A percentile compares a stretch with the other conserved stretches of the same genome.
Conservation (phyloP, 1,140 invertebrate species). For the Trachymyrmex cornetzi region DNA sequence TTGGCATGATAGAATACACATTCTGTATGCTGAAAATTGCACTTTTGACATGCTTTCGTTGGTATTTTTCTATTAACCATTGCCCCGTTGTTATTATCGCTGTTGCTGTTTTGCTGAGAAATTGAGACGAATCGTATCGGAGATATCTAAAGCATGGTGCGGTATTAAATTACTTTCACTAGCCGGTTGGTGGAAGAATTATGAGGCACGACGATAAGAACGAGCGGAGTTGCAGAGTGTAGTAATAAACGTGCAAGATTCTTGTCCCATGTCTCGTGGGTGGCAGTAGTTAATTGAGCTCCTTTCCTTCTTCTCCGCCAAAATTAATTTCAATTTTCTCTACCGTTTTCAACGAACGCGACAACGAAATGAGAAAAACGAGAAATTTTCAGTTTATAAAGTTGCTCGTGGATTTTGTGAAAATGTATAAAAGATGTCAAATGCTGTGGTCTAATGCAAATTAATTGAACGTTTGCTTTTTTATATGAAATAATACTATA, state of each 20-base stretch:
- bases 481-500: not conserved
- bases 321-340: conserved; percentile 72
- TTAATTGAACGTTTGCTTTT: conserved; percentile 32
- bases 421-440: conserved; percentile 9
- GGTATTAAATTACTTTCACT: conserved; percentile 67
- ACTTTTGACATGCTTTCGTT: not conserved
- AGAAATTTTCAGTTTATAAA: conserved; percentile 27
- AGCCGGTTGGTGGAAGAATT: conserved; percentile 60
- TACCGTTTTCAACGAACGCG: not conserved
- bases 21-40: not conserved
- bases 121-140: conserved; percentile 48
- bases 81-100: not conserved
- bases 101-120: conserved; percentile 6
- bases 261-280: conserved; percentile 57
- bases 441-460: conserved; percentile 6
- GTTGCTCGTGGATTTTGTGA: not conserved
- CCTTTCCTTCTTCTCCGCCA: conserved; percentile 40
- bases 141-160: conserved; percentile 47
- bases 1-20: not conserved
- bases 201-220: conserved; percentile 64
- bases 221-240: conserved; percentile 39
- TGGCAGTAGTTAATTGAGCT: conserved; percentile 68
- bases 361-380: conserved; percentile 18
- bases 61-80: not conserved
- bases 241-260: conserved; percentile 73